These are phyloP conservation scores for Oncorhynchus keta DNA, from an alignment of 2,113 vertebrate species.

Conservation along the genomic window DNA sequence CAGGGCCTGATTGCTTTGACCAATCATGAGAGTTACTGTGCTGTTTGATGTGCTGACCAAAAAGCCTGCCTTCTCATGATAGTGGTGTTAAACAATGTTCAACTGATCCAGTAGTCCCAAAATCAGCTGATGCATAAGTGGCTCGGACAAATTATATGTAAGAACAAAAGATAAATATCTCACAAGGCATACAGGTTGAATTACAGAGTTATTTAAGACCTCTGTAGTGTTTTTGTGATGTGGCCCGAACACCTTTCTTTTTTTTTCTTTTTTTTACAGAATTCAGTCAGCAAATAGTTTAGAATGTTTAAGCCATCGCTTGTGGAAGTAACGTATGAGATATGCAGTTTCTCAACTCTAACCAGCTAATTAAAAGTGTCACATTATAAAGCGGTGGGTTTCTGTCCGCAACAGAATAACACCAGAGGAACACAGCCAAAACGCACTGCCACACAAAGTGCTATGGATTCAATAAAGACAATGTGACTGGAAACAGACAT, in stretches of 20 bases:
- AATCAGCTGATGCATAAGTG: conserved; percentile 2
- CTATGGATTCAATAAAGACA: not conserved
- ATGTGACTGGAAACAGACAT: not conserved
- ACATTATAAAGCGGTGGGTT: conserved; percentile 6
- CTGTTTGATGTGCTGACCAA: conserved; percentile 58
- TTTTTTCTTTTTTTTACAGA: no score
- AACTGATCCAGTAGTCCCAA: conserved; percentile 15
- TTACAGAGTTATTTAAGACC: not conserved
- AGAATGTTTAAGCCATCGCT: not conserved
- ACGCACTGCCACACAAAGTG: conserved; percentile 49
- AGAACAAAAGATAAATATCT: not conserved
- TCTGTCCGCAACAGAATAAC: conserved; percentile 10
- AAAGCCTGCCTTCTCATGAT: conserved; percentile 44
- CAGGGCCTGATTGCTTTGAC: conserved; percentile 52
- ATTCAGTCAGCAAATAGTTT: not conserved
- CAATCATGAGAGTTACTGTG: conserved; percentile 39
- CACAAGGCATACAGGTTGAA: not conserved
- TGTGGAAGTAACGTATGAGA: no score
- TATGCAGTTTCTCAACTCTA: not conserved
- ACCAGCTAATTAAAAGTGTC: conserved; percentile 35
- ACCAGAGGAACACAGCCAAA: conserved; percentile 1
- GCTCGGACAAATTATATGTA: not conserved
- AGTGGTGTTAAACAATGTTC: not conserved
- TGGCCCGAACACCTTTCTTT: no score
- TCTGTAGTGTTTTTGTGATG: no score